Evolutionary conservation across 2,888 invertebrate species (phyloP), one percentile per base, ranked within the genome.

Genomic region (Germaria angustata): DNA sequence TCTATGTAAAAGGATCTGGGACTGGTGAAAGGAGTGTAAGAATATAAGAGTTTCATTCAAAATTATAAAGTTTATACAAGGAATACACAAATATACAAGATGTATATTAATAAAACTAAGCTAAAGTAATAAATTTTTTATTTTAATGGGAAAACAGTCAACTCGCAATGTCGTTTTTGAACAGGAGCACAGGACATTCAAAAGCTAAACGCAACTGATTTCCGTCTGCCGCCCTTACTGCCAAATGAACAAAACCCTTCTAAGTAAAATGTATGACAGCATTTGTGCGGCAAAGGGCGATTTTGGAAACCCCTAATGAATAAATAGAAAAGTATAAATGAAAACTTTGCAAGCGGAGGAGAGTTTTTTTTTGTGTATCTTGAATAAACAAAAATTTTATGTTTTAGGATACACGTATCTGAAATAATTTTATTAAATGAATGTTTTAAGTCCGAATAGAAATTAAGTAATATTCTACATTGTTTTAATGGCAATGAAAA

Each of bases 71-170:
- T 17, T 53, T 32, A 24, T 7, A 8, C 22, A 24, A 39, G 53
- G 61, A 81, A 39, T 24, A 28, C 24, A 32, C 34, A 34, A 69
- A 61, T 22, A 51, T 13, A 55, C 17, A 11, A 15, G 39, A 17
- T 13, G 9, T 13, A 24, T n/a, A 46, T 28, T 8, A 63, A 46
- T 32, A 28, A 63, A 39, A 24, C 15, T n/a, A 36, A 17, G n/a
- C 36, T 53, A 59, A 57, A 69, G 79, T 66, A 46, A 86, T 86
- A 86, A 86, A 86, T 90, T 88, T 88, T 84, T 76, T 84, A 86
- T 87, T 89, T 90, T 89, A 88, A 90, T 90, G 89, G 86, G 89
- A 90, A 89, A 90, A 88, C 89, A 90, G 90, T 90, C 90, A 90
- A 88, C 89, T 88, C 88, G 88, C 88, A 88, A 90, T 89, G 90